Conservation (phyloP, 2,797 vertebrate species). For the Tympanoctomys barrerae region DNA sequence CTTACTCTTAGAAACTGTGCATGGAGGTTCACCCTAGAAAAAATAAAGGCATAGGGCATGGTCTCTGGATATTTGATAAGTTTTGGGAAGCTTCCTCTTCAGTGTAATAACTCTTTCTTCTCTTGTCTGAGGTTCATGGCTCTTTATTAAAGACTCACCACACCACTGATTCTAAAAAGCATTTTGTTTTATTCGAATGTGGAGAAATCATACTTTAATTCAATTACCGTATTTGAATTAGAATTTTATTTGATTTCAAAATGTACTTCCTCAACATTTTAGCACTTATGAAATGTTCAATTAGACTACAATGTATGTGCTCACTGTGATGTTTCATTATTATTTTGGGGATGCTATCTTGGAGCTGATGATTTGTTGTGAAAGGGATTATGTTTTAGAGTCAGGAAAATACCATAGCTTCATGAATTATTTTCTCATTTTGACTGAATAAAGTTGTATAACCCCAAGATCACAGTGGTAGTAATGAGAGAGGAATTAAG, state of each 20-base stretch:
- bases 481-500: not conserved
- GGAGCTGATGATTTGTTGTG: conserved; percentile 53
- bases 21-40: not conserved
- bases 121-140: conserved; percentile 29
- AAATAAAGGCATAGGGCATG: not conserved
- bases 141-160: conserved; percentile 22
- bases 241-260: conserved; percentile 67
- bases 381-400: conserved; percentile 48
- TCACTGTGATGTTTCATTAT: conserved; percentile 20
- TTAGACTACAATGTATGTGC: conserved; percentile 1
- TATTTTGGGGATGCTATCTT: conserved; percentile 48
- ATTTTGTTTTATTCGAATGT: conserved; percentile 51
- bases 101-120: not conserved
- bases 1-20: conserved; percentile 48
- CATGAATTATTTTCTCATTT: not conserved
- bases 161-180: conserved; percentile 25
- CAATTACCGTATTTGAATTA: conserved; percentile 51
- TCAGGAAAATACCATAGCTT: conserved; percentile 29
- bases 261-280: conserved; percentile 41
- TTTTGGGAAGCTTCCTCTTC: not conserved
- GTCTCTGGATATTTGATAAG: not conserved
- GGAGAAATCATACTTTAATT: conserved; percentile 55
- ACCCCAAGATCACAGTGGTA: not conserved
- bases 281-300: conserved; percentile 51
- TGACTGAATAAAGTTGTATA: not conserved